A percentile compares a stretch with the other conserved stretches of the same genome.
Evolutionary conservation across 2,797 vertebrate species (phyloP).

Genomic region (Phrynocephalus vlangalii): DNA sequence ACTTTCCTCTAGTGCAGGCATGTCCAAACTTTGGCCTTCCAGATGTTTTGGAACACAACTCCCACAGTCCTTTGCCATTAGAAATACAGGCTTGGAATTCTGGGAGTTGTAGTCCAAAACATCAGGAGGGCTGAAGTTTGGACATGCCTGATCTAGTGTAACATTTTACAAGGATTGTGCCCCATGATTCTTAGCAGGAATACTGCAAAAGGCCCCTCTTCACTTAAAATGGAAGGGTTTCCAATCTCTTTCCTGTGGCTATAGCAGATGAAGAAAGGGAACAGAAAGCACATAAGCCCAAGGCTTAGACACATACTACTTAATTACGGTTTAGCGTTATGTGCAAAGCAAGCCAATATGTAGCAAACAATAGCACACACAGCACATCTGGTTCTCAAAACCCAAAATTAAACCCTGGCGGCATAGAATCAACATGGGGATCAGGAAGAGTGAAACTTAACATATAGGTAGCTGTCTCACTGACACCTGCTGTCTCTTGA

Average conservation of each 20-base stretch:
- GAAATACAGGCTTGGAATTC: too few relatives aligned
- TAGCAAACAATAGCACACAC: neutral
- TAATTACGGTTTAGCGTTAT: neutral
- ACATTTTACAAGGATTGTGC: too few relatives aligned
- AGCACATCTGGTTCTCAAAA: neutral
- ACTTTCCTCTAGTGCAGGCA: too few relatives aligned
- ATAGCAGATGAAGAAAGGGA: neutral
- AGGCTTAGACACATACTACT: neutral
- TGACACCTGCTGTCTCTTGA: constrained; percentile 2
- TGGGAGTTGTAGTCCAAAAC: too few relatives aligned
- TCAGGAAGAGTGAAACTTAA: neutral
- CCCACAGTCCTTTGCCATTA: too few relatives aligned
- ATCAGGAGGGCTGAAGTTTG: too few relatives aligned
- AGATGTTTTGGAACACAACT: too few relatives aligned
- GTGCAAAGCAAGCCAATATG: neutral
- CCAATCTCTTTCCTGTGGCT: neutral
- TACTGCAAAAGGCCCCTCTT: neutral
- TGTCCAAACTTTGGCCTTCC: too few relatives aligned
- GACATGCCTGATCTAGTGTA: too few relatives aligned
- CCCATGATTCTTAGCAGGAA: neutral
- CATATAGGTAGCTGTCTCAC: neutral
- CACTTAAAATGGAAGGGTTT: neutral
- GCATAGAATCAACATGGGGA: neutral
- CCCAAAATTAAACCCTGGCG: neutral
- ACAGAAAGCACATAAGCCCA: neutral